Percentiles rank a stretch among this genome's conserved stretches.
phyloP scores from a whole-genome alignment of 2,888 invertebrate genomes.

The Lochmaea crataegi region DNA sequence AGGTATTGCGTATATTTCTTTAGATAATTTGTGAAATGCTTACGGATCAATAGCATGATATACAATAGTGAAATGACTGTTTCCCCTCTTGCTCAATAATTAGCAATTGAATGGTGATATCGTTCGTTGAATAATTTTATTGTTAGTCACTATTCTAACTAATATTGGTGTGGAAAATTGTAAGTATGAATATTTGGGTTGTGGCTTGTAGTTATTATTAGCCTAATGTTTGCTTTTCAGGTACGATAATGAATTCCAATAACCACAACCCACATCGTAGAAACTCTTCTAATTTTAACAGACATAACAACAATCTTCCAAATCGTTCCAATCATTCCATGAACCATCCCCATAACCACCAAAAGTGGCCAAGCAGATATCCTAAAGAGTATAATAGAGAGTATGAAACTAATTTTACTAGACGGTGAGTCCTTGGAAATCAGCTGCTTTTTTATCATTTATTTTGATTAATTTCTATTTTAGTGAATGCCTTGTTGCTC shows the following conservation, averaged over 20 bases:
- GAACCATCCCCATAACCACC: conserved; percentile 60
- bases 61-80: conserved; percentile 60
- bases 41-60: conserved; percentile 62
- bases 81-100: conserved; percentile 60
- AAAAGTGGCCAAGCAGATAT: conserved; percentile 64
- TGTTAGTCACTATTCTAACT: conserved; percentile 26
- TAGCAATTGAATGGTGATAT: conserved; percentile 48
- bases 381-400: conserved; percentile 64
- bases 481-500: conserved; percentile 62
- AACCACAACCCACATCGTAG: conserved; percentile 62
- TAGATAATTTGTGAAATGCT: conserved; percentile 51
- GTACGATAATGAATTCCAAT: conserved; percentile 62
- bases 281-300: conserved; percentile 62
- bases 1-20: conserved; percentile 24
- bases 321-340: conserved; percentile 56
- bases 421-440: conserved; percentile 58
- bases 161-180: conserved; percentile 33
- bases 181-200: conserved; percentile 25
- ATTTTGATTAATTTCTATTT: conserved; percentile 14
- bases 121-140: conserved; percentile 31
- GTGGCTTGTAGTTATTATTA: conserved; percentile 41
- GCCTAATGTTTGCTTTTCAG: conserved; percentile 45
- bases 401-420: conserved; percentile 62
- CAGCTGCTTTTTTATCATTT: conserved; percentile 21
- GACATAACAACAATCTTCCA: conserved; percentile 62